phyloP scores from a whole-genome alignment of 2,888 invertebrate species.

The Drosophila borborema region DNA sequence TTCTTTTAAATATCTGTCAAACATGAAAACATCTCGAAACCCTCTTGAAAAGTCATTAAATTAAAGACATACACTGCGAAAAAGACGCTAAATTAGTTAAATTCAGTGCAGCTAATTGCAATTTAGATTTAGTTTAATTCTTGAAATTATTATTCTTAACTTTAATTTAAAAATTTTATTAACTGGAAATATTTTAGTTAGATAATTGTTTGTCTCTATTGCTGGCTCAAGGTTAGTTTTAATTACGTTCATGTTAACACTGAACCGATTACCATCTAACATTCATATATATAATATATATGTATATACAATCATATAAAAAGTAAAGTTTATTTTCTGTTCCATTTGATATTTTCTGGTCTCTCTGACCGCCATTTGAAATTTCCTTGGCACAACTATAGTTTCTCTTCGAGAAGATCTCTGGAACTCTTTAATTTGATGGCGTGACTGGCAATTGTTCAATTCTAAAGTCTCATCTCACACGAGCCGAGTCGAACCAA shows the following conservation, averaged over 20 bases:
- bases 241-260: constrained; percentile 10
- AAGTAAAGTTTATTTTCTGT: neutral
- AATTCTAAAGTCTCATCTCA: constrained; percentile 27
- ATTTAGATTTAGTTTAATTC: neutral
- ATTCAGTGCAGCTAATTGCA: too few relatives aligned
- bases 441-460: constrained; percentile 48
- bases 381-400: neutral
- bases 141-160: neutral
- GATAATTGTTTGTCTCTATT: neutral
- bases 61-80: neutral
- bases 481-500: constrained; percentile 45
- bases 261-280: neutral
- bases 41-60: neutral
- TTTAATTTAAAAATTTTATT: neutral
- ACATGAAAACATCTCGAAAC: neutral
- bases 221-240: constrained; percentile 9
- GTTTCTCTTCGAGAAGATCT: neutral
- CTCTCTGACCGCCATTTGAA: neutral
- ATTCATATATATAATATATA: neutral
- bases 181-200: neutral
- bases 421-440: constrained; percentile 20
- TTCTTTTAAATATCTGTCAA: neutral
- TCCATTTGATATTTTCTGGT: neutral
- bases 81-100: neutral
- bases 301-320: neutral